Conservation (phyloP, 2,888 invertebrate species). For the Prenolepis imparis region DNA sequence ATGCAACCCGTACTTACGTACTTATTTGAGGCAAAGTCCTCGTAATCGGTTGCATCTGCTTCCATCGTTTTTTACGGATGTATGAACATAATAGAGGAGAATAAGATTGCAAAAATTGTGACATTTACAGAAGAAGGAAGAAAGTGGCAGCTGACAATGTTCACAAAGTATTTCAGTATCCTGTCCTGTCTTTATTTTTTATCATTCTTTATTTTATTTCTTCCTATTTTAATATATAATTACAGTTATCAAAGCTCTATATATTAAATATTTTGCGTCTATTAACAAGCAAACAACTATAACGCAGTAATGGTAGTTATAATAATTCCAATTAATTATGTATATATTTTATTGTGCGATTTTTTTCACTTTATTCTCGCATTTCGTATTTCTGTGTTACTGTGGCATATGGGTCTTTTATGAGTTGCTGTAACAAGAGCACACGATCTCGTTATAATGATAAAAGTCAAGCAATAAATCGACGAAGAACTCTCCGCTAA, state of each 20-base stretch:
- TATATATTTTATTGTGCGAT: background rate
- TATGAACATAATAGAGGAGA: background rate
- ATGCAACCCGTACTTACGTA: background rate
- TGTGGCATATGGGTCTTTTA: background rate
- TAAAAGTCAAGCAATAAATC: constrained; percentile 37
- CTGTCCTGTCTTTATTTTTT: background rate
- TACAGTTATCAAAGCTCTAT: background rate
- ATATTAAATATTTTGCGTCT: background rate
- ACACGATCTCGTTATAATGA: constrained; percentile 27
- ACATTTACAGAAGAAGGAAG: background rate
- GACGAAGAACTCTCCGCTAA: background rate
- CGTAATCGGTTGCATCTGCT: constrained; percentile 24
- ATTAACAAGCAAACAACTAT: background rate
- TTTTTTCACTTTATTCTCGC: background rate
- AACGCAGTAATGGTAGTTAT: background rate
- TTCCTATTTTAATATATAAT: background rate
- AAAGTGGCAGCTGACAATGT: background rate
- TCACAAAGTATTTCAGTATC: background rate
- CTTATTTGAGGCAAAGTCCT: background rate
- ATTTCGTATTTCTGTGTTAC: background rate
- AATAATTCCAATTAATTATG: background rate
- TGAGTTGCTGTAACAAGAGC: background rate
- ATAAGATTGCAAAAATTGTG: background rate
- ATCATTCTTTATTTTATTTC: background rate
- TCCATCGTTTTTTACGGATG: background rate